Base-by-base conservation (phyloP, 2,888 invertebrate species). In the Itoplectis maculator region DNA sequence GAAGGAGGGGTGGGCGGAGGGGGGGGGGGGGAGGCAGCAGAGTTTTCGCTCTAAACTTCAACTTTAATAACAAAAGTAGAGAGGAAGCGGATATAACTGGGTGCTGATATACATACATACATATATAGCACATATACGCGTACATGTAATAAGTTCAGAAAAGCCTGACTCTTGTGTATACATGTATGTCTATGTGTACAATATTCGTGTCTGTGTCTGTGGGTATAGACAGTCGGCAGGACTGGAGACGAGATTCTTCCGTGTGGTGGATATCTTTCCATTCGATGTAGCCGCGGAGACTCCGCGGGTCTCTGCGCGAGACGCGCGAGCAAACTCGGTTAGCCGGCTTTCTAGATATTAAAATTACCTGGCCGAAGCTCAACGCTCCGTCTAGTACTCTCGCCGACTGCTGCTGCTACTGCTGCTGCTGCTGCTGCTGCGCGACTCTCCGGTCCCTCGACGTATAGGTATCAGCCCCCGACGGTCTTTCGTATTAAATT, bases 271-370 rank as follows among this genome's bases (percentile, higher is more conserved):
- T 79, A 65, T 42, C 66, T 66, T 73, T 29, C 54, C 66, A 65
- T 66, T 37, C 56, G 65, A 47, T 73, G 40, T 40, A 63, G 15
- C 49, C 42, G 42, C 65, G 5, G 29, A 29, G 37, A 20, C 79
- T 47, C 45, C 47, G n/a, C n/a, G 23, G 63, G 68, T 51, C 69
- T n/a, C n/a, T n/a, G n/a, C 63, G 51, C 49, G 73, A 70, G 77
- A 74, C 56, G 76, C 76, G 59, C 54, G 69, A 70, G 70, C 65
- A 81, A 84, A 82, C 82, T 84, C 82, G 65, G 74, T 65, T 73
- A 74, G 77, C 80, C 63, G 66, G 59, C 79, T 74, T 83, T 77
- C 72, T 65, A 79, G 83, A 87, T 88, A 88, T 87, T 87, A 87
- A 86, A 86, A 87, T 87, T 81, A 86, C 80, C 80, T 81, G 79